Conservation (phyloP, 2,113 vertebrate genomes). For the Bambusicola thoracicus region DNA sequence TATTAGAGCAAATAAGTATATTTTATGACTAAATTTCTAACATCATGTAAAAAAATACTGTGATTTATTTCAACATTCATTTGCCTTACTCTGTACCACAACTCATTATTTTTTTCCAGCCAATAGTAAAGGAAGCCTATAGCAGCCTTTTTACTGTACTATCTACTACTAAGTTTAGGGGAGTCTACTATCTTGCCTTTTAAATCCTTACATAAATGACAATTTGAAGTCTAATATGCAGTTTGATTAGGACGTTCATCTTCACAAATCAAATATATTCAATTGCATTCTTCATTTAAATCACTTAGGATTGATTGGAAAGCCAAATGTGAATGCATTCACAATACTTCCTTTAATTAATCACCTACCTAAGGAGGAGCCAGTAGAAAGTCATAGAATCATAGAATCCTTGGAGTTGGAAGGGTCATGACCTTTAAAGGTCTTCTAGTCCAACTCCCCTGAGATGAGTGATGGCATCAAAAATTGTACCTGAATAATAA, state of each 20-base stretch:
- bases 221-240: not conserved
- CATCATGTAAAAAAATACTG: not conserved
- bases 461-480: not conserved
- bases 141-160: not conserved
- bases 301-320: not conserved
- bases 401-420: no score
- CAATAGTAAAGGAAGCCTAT: not conserved
- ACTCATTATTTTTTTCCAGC: not conserved
- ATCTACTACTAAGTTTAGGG: not conserved
- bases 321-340: not conserved
- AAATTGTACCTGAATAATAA: not conserved
- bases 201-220: not conserved
- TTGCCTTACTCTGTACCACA: not conserved
- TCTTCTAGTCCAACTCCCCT: no score
- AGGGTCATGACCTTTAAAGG: no score
- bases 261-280: not conserved
- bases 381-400: not conserved
- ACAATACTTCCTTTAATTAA: not conserved
- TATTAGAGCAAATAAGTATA: not conserved
- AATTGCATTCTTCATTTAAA: not conserved
- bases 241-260: not conserved
- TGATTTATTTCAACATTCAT: not conserved
- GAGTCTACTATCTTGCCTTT: not conserved
- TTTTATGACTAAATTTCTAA: not conserved
- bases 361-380: not conserved